Conservation (phyloP, 2,113 vertebrate species). For the Grammomys dolichurus region DNA sequence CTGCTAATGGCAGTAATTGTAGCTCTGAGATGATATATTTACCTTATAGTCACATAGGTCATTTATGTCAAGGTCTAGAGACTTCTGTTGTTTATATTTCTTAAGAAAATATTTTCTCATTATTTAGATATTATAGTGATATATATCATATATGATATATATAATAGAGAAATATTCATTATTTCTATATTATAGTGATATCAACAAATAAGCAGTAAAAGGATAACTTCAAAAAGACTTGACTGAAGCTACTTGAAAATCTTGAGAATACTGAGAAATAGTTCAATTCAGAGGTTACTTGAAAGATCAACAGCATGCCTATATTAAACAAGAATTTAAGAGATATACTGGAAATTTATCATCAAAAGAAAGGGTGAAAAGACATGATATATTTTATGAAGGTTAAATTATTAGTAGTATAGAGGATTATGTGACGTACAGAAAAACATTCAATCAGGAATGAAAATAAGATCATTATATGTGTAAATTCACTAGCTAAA, state of each 20-base stretch:
- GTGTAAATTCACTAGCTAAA: not conserved
- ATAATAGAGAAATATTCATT: not conserved
- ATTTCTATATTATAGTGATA: not conserved
- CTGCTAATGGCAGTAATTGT: not conserved
- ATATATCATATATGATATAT: not conserved
- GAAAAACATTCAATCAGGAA: not conserved
- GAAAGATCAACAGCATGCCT: not conserved
- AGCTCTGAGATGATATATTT: not conserved
- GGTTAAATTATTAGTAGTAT: constrained; percentile 15
- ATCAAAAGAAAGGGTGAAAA: constrained; percentile 20
- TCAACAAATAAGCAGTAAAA: constrained; percentile 30
- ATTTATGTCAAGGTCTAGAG: not conserved
- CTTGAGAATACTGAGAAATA: not conserved
- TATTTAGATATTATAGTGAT: not conserved
- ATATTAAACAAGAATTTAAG: not conserved
- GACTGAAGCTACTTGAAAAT: constrained; percentile 20
- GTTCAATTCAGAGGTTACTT: not conserved
- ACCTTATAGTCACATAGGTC: not conserved
- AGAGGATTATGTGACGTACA: not conserved
- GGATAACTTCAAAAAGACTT: not conserved
- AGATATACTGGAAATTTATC: not conserved
- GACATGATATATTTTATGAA: constrained; percentile 9
- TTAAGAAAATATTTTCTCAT: not conserved
- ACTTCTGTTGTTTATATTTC: not conserved
- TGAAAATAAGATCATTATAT: not conserved